Evolutionary conservation across 2,113 vertebrate genomes (phyloP).

Genomic region (Boleophthalmus pectinirostris): DNA sequence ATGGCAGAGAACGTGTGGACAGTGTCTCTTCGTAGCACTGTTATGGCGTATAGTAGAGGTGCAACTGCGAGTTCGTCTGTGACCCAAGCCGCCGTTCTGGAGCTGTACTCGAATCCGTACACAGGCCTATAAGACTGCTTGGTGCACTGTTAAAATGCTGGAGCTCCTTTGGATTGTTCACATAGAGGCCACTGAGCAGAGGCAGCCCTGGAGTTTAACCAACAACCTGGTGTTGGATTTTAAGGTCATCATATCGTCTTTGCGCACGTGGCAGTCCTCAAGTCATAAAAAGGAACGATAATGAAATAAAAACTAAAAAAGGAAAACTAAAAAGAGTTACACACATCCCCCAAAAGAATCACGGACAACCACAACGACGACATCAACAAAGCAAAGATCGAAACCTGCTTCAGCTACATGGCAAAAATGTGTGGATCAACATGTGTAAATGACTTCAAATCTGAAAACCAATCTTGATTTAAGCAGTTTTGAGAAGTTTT

Average conservation of each 20-base stretch:
- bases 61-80: conserved; percentile 33
- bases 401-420: conserved; percentile 29
- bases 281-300: conserved; percentile 53
- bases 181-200: conserved; percentile 35
- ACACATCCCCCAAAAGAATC: conserved; percentile 56
- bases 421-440: neutral
- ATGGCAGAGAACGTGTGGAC: conserved; percentile 54
- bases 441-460: neutral
- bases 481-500: neutral
- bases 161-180: conserved; percentile 42
- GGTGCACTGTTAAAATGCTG: conserved; percentile 37
- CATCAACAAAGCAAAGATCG: conserved; percentile 72
- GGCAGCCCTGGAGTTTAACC: conserved; percentile 38
- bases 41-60: conserved; percentile 44
- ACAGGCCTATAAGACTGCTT: conserved; percentile 38
- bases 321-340: conserved; percentile 54
- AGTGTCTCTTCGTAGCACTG: conserved; percentile 54
- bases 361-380: conserved; percentile 74
- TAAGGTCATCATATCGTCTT: conserved; percentile 45
- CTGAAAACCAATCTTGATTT: neutral
- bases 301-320: conserved; percentile 9
- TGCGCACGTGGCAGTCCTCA: conserved; percentile 55
- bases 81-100: conserved; percentile 44
- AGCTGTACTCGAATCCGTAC: conserved; percentile 52
- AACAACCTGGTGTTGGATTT: conserved; percentile 30